phyloP scores from a whole-genome alignment of 2,888 invertebrate species.

The Drosophila anceps region DNA sequence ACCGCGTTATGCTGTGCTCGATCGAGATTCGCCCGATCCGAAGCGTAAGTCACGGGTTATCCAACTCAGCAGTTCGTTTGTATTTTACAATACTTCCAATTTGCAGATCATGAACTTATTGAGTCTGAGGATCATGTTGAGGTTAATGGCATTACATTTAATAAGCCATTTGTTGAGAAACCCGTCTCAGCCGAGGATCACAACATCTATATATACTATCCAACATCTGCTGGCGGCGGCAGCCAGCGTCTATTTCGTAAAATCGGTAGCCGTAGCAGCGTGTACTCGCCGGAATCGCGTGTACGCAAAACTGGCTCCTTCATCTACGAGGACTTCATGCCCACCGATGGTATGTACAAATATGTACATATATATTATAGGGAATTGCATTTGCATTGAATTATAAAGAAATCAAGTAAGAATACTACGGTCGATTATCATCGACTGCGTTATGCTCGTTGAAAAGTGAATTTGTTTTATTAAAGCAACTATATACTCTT shows the following conservation, averaged over 20 bases:
- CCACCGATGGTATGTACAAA: slow-evolving; percentile 93
- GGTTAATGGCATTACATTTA: slow-evolving; percentile 97
- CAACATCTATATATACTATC: slow-evolving; percentile 99
- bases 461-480: background rate
- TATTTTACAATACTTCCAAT: background rate
- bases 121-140: slow-evolving; percentile 99
- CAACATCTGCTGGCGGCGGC: slow-evolving; percentile 98
- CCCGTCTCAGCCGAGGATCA: slow-evolving; percentile 99
- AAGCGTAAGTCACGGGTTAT: slow-evolving; percentile 89
- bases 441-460: background rate
- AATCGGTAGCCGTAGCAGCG: slow-evolving; percentile 99
- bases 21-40: slow-evolving; percentile 96
- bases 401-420: background rate
- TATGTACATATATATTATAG: too few species aligned
- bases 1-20: slow-evolving; percentile 98
- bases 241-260: slow-evolving; percentile 99
- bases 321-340: slow-evolving; percentile 99
- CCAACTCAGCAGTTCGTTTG: background rate
- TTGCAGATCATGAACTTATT: slow-evolving; percentile 93
- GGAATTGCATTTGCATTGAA: too few species aligned
- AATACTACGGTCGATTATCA: background rate
- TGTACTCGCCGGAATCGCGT: slow-evolving; percentile 98
- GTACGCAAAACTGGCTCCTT: slow-evolving; percentile 99
- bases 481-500: background rate
- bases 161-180: slow-evolving; percentile 99